Evolutionary conservation across 2,888 invertebrate species (phyloP).

Genomic region (Pardosa pseudoannulata): DNA sequence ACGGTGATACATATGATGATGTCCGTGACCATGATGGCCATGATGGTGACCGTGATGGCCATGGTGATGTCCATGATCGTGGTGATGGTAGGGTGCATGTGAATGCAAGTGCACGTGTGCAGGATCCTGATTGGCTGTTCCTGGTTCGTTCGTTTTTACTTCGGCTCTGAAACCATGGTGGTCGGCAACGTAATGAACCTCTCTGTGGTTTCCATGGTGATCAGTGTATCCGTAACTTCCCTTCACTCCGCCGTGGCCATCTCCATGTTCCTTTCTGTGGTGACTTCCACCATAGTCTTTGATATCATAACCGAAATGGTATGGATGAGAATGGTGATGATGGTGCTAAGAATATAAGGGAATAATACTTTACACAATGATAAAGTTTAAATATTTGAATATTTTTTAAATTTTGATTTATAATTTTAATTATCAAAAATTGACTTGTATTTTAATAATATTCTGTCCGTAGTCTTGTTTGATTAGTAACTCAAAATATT

Average conservation of each 20-base stretch:
- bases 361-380: too few species aligned
- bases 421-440: too few species aligned
- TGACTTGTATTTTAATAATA: too few species aligned
- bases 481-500: too few species aligned
- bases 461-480: too few species aligned
- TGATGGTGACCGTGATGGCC: too few species aligned
- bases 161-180: slow-evolving; percentile 42
- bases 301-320: slow-evolving; percentile 39
- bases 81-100: slow-evolving; percentile 2
- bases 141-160: slow-evolving; percentile 52
- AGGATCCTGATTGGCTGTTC: slow-evolving; percentile 52
- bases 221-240: slow-evolving; percentile 55
- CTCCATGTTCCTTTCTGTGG: slow-evolving; percentile 35
- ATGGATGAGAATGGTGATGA: slow-evolving; percentile 44
- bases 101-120: slow-evolving; percentile 38
- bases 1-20: not conserved
- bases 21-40: not conserved
- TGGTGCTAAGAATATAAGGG: too few species aligned
- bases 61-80: slow-evolving; percentile 8
- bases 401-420: too few species aligned
- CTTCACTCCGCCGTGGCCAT: slow-evolving; percentile 33
- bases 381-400: too few species aligned
- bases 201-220: slow-evolving; percentile 35
- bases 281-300: slow-evolving; percentile 38
- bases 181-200: slow-evolving; percentile 56